Percentiles rank a stretch among this genome's conserved stretches.
These are phyloP conservation scores for Trinorchestia longiramus DNA, from an alignment of 1,140 invertebrate species.

Conservation along the genomic window DNA sequence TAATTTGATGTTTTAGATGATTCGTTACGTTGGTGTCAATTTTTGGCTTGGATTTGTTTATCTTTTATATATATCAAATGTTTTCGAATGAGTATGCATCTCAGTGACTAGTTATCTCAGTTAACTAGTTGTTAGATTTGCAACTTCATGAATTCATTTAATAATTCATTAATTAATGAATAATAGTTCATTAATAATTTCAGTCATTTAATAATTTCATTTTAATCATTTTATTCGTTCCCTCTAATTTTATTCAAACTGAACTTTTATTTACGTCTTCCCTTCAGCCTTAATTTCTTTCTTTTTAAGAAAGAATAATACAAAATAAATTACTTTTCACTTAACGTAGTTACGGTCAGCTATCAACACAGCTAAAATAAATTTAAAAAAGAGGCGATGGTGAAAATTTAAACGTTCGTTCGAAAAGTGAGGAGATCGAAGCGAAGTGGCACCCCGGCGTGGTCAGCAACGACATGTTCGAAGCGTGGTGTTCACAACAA, in stretches of 20 bases:
- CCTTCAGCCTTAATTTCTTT: neutral
- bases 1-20: neutral
- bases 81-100: neutral
- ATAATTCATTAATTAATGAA: neutral
- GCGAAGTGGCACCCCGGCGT: too few species aligned
- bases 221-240: neutral
- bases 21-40: neutral
- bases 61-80: neutral
- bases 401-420: neutral
- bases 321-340: neutral
- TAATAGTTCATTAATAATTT: too few species aligned
- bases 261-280: neutral
- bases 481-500: neutral
- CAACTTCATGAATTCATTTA: neutral
- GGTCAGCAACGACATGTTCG: neutral
- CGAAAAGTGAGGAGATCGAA: too few species aligned
- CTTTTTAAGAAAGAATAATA: neutral
- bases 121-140: neutral
- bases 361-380: neutral
- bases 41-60: neutral
- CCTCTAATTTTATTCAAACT: neutral
- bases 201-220: too few species aligned
- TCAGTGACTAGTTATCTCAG: neutral
- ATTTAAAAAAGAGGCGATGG: too few species aligned
- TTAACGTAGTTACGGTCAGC: neutral